Base-by-base conservation (phyloP, 2,113 vertebrate genomes). In the Pomatostomus ruficeps region DNA sequence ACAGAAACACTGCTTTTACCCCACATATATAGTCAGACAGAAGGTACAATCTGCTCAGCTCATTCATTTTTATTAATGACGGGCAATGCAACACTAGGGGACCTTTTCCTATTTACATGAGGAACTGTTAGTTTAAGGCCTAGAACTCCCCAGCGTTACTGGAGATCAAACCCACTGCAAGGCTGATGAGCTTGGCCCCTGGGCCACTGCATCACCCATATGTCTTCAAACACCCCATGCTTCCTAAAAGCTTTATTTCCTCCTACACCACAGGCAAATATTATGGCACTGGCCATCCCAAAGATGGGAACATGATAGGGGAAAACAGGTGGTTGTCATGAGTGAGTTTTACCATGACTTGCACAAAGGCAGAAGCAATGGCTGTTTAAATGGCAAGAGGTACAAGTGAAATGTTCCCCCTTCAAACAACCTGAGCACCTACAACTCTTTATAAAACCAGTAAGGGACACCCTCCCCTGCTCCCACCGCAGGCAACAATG, bases 1-100 rank as follows among this genome's bases (percentile, higher is more conserved):
- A 91, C 25, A 67, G 85, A 94, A 91, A 88, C 75, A 91, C 74
- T 84, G 67, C 94, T 95, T 94, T 96, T 93, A 85, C 67, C 82
- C 82, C 54, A 85, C 83, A 83, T 62, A 42, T 46, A 71, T 72
- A 82, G 91, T 81, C 42, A 66, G 71, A 54, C 54, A 91, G 48
- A 49, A 89, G 48, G n/a, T 23, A 90, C 63, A 72, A 92, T 71
- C 80, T 91, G 76, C 38, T 66, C 6, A 2, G 76, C 21, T 92
- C 66, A 36, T 90, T 86, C 12, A 17, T 28, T 83, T 73, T 88
- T 88, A 51, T 61, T 54, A 71, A 77, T 35, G 45, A 78, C 6
- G 5, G 25, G 55, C 42, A 86, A 89, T 7, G 11, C 54, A 73
- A 85, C 17, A 22, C 38, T 65, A 71, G 0, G 0, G 31, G 29